Percentiles rank a stretch among this genome's conserved stretches.
Evolutionary conservation across 2,797 vertebrate species (phyloP).

Genomic region (Ceyx erithaca): DNA sequence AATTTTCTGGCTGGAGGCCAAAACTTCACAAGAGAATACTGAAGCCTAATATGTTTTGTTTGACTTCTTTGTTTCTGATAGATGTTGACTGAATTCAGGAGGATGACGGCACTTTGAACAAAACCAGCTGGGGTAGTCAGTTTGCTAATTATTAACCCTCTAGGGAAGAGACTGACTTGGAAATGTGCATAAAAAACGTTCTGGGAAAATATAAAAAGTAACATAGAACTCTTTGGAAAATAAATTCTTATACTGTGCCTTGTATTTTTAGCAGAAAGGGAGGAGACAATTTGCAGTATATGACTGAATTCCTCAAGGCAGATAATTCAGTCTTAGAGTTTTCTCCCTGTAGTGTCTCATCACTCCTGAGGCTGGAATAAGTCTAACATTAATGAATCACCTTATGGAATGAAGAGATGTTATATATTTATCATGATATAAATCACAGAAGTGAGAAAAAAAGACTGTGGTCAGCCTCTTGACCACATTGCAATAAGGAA

Average conservation of each 20-base stretch:
- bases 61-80: constrained; percentile 65
- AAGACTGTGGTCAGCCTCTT: not conserved
- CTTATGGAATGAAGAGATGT: not conserved
- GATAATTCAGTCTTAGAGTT: not conserved
- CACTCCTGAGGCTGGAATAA: not conserved
- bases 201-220: constrained; percentile 28
- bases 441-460: not conserved
- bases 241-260: not conserved
- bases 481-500: not conserved
- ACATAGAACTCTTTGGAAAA: constrained; percentile 6
- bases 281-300: not conserved
- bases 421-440: not conserved
- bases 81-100: constrained; percentile 63
- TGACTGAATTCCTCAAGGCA: not conserved
- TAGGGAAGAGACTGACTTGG: constrained; percentile 19
- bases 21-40: constrained; percentile 38
- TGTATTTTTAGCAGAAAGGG: not conserved
- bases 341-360: not conserved
- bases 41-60: constrained; percentile 61
- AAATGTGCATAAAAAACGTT: constrained; percentile 44
- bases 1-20: constrained; percentile 45
- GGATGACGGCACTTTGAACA: constrained; percentile 50
- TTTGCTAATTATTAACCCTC: constrained; percentile 65
- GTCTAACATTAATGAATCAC: not conserved
- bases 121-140: constrained; percentile 41